These are phyloP conservation scores for Hyperoodon ampullatus DNA, from an alignment of 2,113 vertebrate species.

Conservation along the genomic window DNA sequence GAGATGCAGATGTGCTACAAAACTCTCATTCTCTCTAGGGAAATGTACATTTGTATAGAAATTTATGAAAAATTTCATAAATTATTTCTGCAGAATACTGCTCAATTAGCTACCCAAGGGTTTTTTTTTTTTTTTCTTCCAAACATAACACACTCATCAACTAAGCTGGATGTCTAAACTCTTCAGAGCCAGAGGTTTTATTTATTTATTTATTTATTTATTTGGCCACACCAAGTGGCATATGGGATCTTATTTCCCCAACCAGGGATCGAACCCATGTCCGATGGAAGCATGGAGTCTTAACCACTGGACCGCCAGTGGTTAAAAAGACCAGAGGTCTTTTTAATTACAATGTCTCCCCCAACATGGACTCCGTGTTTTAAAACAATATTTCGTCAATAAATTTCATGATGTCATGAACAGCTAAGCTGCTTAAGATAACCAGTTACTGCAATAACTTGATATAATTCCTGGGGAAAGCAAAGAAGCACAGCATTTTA, in stretches of 20 bases:
- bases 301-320: too few species aligned
- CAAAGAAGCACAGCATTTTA: slow-evolving; percentile 44
- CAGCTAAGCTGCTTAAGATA: background rate
- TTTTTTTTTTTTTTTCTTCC: background rate
- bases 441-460: background rate
- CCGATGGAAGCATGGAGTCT: too few species aligned
- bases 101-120: background rate
- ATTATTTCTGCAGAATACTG: slow-evolving; percentile 19
- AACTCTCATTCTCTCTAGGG: background rate
- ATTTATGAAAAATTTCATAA: slow-evolving; percentile 5
- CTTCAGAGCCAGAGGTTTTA: background rate
- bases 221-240: too few species aligned
- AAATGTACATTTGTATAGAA: background rate
- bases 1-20: background rate
- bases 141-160: background rate
- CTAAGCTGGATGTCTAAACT: background rate
- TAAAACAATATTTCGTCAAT: background rate
- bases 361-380: background rate
- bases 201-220: too few species aligned
- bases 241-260: too few species aligned
- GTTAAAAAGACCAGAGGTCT: background rate
- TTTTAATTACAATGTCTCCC: background rate
- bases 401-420: background rate
- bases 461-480: slow-evolving; percentile 21
- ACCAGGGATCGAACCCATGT: too few species aligned